Evolutionary conservation across 2,888 invertebrate genomes (phyloP).

Genomic region (Gastrophysa polygoni): DNA sequence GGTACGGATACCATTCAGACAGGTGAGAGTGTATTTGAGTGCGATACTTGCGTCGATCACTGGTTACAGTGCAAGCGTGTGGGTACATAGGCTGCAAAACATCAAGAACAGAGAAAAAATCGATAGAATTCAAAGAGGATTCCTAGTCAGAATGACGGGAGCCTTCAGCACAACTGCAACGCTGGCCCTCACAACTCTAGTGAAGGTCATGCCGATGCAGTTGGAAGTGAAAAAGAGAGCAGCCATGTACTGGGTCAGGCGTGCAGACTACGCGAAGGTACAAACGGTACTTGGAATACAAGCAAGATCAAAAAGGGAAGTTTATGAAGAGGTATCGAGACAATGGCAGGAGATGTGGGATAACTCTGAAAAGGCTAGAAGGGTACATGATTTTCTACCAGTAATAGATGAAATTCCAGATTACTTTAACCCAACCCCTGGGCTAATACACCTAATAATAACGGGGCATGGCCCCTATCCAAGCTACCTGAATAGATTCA

Average conservation of each 20-base stretch:
- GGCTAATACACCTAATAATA: neutral
- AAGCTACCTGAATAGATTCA: neutral
- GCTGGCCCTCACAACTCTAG: neutral
- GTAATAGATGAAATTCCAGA: neutral
- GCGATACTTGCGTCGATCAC: neutral
- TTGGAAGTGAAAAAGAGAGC: constrained; percentile 4
- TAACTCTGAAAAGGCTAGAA: neutral
- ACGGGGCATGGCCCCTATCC: constrained; percentile 19
- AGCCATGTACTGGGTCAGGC: constrained; percentile 7
- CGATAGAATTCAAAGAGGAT: constrained; percentile 6
- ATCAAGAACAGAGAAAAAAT: neutral
- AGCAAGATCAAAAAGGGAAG: neutral
- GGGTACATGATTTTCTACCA: neutral
- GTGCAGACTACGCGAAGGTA: neutral
- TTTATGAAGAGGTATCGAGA: neutral
- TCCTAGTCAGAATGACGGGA: constrained; percentile 11
- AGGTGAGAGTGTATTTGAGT: constrained; percentile 3
- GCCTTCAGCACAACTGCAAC: neutral
- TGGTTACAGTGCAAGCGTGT: neutral
- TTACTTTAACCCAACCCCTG: neutral
- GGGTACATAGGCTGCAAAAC: constrained; percentile 7
- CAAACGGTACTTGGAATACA: neutral
- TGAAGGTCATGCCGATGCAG: neutral
- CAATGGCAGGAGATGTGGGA: neutral
- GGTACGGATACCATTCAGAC: neutral